These are phyloP conservation scores for Heliornis fulica DNA, from an alignment of 2,113 vertebrate genomes.

Conservation along the genomic window DNA sequence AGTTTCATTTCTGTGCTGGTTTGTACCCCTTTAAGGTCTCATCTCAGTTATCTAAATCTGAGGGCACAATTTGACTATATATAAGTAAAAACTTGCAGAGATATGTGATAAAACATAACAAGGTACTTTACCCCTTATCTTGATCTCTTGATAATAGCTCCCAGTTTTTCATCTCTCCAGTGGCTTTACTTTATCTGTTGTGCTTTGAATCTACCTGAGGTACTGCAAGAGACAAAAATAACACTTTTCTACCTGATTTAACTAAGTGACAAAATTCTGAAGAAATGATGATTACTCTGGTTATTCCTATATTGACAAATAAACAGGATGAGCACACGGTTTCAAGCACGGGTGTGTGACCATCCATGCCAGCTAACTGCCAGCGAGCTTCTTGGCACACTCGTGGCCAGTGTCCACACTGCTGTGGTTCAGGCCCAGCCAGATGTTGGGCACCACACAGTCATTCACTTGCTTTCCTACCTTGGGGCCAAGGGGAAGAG, in stretches of 20 bases:
- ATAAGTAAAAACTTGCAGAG: neutral
- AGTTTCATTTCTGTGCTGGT: neutral
- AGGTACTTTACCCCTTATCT: neutral
- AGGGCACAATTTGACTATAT: neutral
- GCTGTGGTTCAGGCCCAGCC: too few species aligned
- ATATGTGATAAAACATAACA: neutral
- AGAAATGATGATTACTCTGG: neutral
- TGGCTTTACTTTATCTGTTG: neutral
- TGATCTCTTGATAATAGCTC: neutral
- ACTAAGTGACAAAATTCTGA: neutral
- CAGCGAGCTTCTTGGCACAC: neutral
- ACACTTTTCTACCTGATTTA: neutral
- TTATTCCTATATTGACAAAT: neutral
- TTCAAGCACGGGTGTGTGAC: neutral
- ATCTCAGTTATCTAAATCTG: neutral
- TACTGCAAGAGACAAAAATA: neutral
- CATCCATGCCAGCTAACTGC: neutral
- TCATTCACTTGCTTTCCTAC: too few species aligned
- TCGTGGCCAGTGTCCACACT: rapidly evolving
- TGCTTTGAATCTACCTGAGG: neutral
- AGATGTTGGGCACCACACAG: too few species aligned
- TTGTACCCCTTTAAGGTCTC: neutral
- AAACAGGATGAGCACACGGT: neutral
- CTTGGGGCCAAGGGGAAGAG: too few species aligned
- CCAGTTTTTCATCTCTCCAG: neutral